Base-by-base conservation (phyloP, 2,113 vertebrate species). In the Nerophis ophidion region DNA sequence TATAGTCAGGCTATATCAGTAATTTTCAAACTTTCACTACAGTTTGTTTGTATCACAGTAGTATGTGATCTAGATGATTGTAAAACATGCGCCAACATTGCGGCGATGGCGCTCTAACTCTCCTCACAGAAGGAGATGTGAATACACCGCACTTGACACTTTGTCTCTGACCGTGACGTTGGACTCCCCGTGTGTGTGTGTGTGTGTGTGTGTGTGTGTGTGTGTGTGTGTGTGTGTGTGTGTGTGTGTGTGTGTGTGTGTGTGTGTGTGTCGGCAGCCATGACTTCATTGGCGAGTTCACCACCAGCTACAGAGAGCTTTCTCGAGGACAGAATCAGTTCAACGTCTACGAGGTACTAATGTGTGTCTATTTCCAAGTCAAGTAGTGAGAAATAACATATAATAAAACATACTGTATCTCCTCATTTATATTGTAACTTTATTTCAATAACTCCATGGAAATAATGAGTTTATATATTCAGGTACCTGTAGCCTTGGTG, bases 241-340 rank as follows among this genome's bases (percentile, higher is more conserved):
- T 66, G 60, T 68, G 67, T 70, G 54, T 61, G 65, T 61, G 36
- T 56, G 38, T 38, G 36, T 38, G 36, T 14, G 46, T 14, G 46
- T 5, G 46, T 48, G 46, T 59, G 35, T 60, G 47, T 75, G 54
- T 69, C 68, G 79, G 48, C 84, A 98, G 97, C 84, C 97, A 99
- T 0, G 96, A 99, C 79, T 98, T 99, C 86, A 98, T 99, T 0
- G 96, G 97, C 1, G 97, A 99, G 86, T 99, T 98, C 81, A 96
- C 96, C 71, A 99, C 97, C 78, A 99, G 97, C 89, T 99, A 99
- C 89, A 89, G 97, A 75, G 96, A 99, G 81, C 91, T 99, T 64
- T 96, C 95, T 61, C 90, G 93, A 7, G 97, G 94, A 7, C 95
- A 99, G 89, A 99, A 91, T 86, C 95, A 99, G 85, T 99, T 99